Conservation (phyloP, 2,888 invertebrate species). For the Lithophane semibrunnea region DNA sequence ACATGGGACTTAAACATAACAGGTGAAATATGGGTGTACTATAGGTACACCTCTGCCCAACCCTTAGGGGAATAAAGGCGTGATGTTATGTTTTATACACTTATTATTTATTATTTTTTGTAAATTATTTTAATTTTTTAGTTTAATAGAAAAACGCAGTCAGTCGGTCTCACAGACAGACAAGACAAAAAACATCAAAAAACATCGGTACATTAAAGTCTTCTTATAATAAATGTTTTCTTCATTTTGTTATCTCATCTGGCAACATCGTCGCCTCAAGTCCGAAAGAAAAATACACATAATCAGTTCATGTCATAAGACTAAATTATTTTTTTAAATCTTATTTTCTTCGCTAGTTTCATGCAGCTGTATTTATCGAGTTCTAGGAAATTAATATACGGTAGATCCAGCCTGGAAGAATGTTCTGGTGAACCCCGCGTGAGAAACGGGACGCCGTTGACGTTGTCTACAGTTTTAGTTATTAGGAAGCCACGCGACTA, state of each 20-base stretch:
- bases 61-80: too few species aligned
- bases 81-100: too few species aligned
- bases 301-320: constrained; percentile 44
- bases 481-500: too few species aligned
- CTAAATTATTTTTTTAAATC: constrained; percentile 28
- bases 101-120: too few species aligned
- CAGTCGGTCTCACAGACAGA: too few species aligned
- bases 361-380: neutral
- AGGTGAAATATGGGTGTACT: too few species aligned
- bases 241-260: constrained; percentile 13
- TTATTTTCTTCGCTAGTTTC: constrained; percentile 12
- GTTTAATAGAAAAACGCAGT: too few species aligned
- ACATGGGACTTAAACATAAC: too few species aligned
- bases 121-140: too few species aligned
- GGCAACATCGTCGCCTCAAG: constrained; percentile 12
- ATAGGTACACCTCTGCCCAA: too few species aligned
- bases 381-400: constrained; percentile 6
- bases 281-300: constrained; percentile 33
- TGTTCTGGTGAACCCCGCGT: neutral
- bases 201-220: neutral
- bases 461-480: neutral
- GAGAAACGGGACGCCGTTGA: neutral
- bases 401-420: neutral
- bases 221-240: neutral
- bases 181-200: too few species aligned